Conservation (phyloP, 2,797 vertebrate species). For the Pitangus sulphuratus region DNA sequence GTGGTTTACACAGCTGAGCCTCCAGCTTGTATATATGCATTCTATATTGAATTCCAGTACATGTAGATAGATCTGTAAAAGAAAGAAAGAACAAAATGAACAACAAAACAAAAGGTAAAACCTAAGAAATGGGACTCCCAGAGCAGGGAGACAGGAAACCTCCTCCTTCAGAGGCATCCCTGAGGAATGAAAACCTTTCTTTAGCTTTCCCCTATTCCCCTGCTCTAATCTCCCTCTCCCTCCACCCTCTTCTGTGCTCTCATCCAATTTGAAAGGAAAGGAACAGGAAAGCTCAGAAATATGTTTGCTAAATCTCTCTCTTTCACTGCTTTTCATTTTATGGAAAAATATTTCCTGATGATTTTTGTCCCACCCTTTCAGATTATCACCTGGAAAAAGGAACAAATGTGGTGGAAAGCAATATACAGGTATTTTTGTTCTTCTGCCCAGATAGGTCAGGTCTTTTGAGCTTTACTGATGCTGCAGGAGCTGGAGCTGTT, state of each 20-base stretch:
- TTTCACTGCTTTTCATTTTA: not conserved
- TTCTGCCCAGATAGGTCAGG: not conserved
- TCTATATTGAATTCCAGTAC: not conserved
- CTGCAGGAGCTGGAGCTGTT: not conserved
- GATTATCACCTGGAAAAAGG: not conserved
- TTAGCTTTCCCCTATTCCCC: not conserved
- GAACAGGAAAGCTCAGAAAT: not conserved
- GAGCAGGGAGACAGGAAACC: not conserved
- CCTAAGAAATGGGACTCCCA: not conserved
- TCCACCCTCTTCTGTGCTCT: not conserved
- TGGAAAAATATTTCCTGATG: not conserved
- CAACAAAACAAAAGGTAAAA: not conserved
- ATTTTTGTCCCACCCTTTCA: not conserved
- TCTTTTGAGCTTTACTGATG: not conserved
- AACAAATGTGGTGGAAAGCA: not conserved
- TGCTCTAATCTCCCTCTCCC: not conserved
- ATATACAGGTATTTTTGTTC: not conserved
- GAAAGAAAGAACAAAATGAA: not conserved
- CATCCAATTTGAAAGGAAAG: not conserved
- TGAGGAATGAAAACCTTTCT: not conserved
- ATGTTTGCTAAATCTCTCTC: not conserved
- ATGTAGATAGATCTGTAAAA: not conserved
- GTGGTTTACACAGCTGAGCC: not conserved
- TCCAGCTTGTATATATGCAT: not conserved
- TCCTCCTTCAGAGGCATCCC: not conserved